These are phyloP conservation scores for Sciurus niger DNA, from an alignment of 2,113 vertebrate genomes.

Conservation along the genomic window DNA sequence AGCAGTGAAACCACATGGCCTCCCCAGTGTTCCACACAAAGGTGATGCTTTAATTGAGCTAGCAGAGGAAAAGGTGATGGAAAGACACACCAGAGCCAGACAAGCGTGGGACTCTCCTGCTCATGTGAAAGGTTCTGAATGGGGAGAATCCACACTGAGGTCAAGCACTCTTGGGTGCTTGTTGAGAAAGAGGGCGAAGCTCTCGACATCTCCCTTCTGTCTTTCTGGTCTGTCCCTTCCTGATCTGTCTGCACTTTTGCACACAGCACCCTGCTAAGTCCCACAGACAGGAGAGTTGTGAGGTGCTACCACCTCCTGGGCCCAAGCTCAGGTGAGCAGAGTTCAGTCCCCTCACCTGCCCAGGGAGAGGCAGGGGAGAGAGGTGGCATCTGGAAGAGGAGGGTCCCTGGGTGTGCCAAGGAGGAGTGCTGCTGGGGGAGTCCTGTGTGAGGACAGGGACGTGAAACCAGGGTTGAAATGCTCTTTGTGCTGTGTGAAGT, in stretches of 20 bases:
- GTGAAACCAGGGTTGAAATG: background rate
- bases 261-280: background rate
- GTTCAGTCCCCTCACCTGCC: too few relatives aligned
- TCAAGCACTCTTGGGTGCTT: background rate
- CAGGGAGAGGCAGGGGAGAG: background rate
- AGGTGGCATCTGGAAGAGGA: background rate
- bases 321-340: background rate
- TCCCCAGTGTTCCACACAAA: background rate
- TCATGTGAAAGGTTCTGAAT: background rate
- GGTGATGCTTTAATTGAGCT: background rate
- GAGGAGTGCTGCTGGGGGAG: rapidly evolving
- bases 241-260: background rate
- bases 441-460: too few relatives aligned
- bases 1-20: background rate
- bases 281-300: too few relatives aligned
- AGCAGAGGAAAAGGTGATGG: background rate
- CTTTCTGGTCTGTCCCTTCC: background rate
- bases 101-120: background rate
- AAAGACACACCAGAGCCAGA: background rate
- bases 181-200: background rate
- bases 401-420: background rate
- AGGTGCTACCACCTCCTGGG: too few relatives aligned
- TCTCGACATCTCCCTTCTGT: background rate
- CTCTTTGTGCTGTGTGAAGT: background rate
- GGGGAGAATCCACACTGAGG: background rate